phyloP scores from a whole-genome alignment of 2,113 vertebrate species.

The Hyaena hyaena region DNA sequence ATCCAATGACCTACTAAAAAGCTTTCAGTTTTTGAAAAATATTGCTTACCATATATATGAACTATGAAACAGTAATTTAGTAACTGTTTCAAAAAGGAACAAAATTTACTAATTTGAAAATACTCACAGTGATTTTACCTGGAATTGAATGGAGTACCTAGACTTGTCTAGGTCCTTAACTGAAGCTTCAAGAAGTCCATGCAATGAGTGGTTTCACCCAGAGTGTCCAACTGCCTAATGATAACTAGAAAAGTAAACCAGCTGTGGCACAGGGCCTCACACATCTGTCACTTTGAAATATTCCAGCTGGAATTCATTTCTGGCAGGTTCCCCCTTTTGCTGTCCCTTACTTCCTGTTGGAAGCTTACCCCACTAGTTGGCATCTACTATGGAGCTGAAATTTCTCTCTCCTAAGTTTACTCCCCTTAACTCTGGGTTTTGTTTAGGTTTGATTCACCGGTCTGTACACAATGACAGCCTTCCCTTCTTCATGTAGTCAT shows the following conservation, averaged over 20 bases:
- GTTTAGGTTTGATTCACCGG: conserved; percentile 58
- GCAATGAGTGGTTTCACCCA: not conserved
- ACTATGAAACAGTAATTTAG: not conserved
- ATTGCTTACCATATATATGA: not conserved
- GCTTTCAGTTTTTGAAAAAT: not conserved
- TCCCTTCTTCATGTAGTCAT: not conserved
- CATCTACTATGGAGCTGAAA: conserved; percentile 43
- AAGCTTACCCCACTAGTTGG: conserved; percentile 36
- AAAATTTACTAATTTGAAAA: not conserved
- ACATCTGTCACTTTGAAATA: not conserved
- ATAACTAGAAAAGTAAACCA: not conserved
- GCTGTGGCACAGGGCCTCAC: not conserved
- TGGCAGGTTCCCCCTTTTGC: not conserved
- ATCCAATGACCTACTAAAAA: not conserved
- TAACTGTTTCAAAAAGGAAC: not conserved
- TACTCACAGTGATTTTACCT: not conserved
- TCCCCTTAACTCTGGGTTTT: conserved; percentile 50
- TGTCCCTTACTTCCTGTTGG: conserved; percentile 39
- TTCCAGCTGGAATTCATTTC: not conserved
- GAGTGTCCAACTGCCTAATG: not conserved
- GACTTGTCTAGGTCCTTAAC: not conserved
- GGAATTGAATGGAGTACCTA: not conserved
- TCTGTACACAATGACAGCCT: conserved; percentile 24
- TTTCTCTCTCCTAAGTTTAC: conserved; percentile 37
- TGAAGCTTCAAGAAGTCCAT: not conserved